Conservation (phyloP, 2,888 invertebrate species). For the Papilio gigon region DNA sequence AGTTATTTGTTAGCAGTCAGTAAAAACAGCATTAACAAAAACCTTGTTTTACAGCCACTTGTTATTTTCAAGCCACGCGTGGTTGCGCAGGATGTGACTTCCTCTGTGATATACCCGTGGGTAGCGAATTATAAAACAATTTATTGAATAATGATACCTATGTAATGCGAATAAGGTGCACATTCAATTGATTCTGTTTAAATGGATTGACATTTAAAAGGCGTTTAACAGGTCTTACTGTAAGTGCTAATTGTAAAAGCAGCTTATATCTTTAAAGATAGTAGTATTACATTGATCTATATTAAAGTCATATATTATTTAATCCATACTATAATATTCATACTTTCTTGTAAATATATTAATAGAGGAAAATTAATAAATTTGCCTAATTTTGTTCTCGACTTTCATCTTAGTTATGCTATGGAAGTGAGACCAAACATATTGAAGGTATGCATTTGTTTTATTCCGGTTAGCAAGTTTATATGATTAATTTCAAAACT, state of each 20-base stretch:
- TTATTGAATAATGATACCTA: conserved; percentile 1
- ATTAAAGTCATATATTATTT: conserved; percentile 1
- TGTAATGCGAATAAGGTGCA: neutral
- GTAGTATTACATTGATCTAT: neutral
- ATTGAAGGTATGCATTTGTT: neutral
- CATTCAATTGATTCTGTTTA: neutral
- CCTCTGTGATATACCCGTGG: conserved; percentile 25
- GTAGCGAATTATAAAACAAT: neutral
- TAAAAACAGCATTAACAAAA: conserved; percentile 16
- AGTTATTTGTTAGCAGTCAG: neutral
- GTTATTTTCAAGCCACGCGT: conserved; percentile 25
- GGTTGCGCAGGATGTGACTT: conserved; percentile 31
- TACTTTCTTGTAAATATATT: neutral
- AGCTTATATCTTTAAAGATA: conserved; percentile 11
- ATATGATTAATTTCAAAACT: too few relatives aligned
- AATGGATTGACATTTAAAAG: conserved; percentile 20
- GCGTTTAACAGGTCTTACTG: conserved; percentile 11
- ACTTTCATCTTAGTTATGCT: neutral
- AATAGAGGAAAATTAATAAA: neutral
- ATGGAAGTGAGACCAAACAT: neutral
- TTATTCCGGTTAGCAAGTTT: too few relatives aligned
- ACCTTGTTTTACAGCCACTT: conserved; percentile 5
- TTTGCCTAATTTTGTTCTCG: neutral
- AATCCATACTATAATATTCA: neutral
- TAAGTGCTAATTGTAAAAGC: conserved; percentile 15